Conservation (phyloP, 2,113 vertebrate genomes). For the Tupaia chinensis region DNA sequence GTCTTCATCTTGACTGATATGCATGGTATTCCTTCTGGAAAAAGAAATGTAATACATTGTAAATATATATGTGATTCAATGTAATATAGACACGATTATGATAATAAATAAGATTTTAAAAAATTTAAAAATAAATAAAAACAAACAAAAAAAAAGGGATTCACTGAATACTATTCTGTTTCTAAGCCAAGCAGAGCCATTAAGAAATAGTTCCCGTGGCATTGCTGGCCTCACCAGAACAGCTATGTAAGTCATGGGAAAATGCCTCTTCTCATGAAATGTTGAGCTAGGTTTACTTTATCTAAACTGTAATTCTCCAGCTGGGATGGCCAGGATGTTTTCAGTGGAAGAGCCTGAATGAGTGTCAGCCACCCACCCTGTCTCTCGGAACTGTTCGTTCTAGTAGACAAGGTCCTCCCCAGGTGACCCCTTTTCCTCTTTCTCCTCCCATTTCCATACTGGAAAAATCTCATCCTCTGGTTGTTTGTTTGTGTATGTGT, state of each 20-base stretch:
- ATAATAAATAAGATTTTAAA: too few relatives aligned
- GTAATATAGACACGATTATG: too few relatives aligned
- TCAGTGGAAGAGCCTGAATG: rapidly evolving
- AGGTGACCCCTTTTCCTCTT: background rate
- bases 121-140: too few relatives aligned
- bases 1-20: too few relatives aligned
- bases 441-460: background rate
- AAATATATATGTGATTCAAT: too few relatives aligned
- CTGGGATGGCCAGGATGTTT: background rate
- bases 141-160: background rate
- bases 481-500: background rate
- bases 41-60: too few relatives aligned
- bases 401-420: rapidly evolving
- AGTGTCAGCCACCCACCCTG: background rate
- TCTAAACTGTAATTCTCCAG: constrained; percentile 1
- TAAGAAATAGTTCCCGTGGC: background rate
- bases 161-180: background rate
- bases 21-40: too few relatives aligned
- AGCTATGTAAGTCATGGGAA: constrained; percentile 35
- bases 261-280: constrained; percentile 37
- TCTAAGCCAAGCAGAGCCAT: background rate
- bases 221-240: constrained; percentile 1
- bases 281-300: background rate
- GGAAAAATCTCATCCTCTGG: background rate
- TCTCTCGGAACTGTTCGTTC: background rate